Base-by-base conservation (phyloP, 2,888 invertebrate genomes). In the Oxyteleia sp. region DNA sequence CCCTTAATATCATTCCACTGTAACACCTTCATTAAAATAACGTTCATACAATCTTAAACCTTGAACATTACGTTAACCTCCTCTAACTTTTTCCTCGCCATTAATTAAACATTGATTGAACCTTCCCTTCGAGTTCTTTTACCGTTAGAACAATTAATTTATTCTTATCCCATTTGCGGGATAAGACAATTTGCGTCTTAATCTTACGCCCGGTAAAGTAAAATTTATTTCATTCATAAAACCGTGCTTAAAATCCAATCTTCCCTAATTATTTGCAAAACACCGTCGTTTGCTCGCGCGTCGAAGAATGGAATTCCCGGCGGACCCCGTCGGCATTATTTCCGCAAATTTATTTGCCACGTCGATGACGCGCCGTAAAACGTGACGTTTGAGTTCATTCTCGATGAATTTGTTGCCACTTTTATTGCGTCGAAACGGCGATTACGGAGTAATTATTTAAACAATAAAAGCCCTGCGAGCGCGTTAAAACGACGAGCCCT, bases 341-440 rank as follows among this genome's bases (percentile, higher is more conserved):
- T 81, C 61, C 61, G 68, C 47, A 43, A 81, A 74, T 74, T 68
- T 63, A 68, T 81, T 81, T 55, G 61, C 55, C 74, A 68, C 53
- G 61, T 18, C 59, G 49, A 68, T 80, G 51, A 35, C 45, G 63
- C 8, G n/a, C 41, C 20, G 41, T 59, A 59, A 59, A 59, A 41
- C 41, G 59, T 41, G 41, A 23, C 41, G 41, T 41, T 41, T 41
- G 41, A 41, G 15, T 41, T 41, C 2, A 41, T 41, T 15, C 41
- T 13, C 13, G 15, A 15, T 15, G 18, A 63, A 63, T 63, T 49
- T 20, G 18, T 47, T 49, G 10, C 16, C 18, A 23, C 26, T 66
- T 51, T 49, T 29, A 64, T 64, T 49, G 20, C 16, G n/a, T 29
- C 1, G 15, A 32, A 64, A 20, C 49, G 26, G 29, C 47, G 45